Evolutionary conservation across 2,113 vertebrate genomes (phyloP), one percentile per base, ranked within the genome.

Genomic region (Mesoclemmys tuberculata): DNA sequence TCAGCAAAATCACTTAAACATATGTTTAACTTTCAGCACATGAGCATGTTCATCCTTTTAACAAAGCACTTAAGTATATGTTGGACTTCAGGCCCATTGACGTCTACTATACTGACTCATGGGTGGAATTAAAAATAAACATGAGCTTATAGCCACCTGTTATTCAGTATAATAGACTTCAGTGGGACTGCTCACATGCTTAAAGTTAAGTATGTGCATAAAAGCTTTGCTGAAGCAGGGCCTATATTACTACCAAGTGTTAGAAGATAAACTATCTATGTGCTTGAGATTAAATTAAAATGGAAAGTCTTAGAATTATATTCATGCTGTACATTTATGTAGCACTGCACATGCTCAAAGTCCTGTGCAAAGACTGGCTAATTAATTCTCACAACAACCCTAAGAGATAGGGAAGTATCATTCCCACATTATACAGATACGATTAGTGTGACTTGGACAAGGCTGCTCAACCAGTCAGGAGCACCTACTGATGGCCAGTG

Each of bases 1-100:
- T 93, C 55, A 78, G 46, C 85, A 87, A 38, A 81, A 58, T 86
- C 93, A 90, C 46, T 94, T 81, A 93, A n/a, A 38, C 64, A 19
- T 22, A 38, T n/a, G 35, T 38, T 71, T 71, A n/a, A 71, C n/a
- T 71, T 71, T 71, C 38, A 71, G 85, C 90, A 52, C 2, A 0
- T 82, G 85, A 46, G 86, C 56, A 55, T 22, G 19, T 80, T 16
- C 78, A 51, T 41, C 46, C 13, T 8, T 78, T 92, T 75, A 2
- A 1, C 85, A 94, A 90, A 51, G 78, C 82, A 68, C 54, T 91
- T 88, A 22, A 68, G 18, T 94, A 92, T 52, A 82, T 49, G 93
- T 52, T 93, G 75, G 82, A 5, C 0, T 51, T 91, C 79, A 49
- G 29, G 79, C 56, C 87, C 56, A 6, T 38, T 78, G 12, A 46